Base-by-base conservation (phyloP, 2,113 vertebrate genomes). In the Sterna hirundo region DNA sequence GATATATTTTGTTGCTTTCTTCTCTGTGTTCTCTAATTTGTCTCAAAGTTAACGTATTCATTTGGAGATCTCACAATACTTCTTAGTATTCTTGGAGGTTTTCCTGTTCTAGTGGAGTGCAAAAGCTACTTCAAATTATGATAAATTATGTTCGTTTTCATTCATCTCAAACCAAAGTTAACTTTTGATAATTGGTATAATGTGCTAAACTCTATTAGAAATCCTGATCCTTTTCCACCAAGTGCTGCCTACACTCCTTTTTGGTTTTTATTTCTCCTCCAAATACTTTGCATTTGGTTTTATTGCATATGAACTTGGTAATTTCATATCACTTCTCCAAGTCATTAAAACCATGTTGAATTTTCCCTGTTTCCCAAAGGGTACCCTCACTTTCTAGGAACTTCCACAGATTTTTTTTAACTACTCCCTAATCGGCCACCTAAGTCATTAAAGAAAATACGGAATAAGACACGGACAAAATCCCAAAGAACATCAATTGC, bases 41-140 rank as follows among this genome's bases (percentile, higher is more conserved):
- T 15, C 57, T 71, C 2, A 0, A 79, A 57, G 20, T 72, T 51
- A 71, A 4, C 3, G 5, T 40, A 74, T 61, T 79, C 1, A 0
- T 49, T 64, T 69, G 36, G 42, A 46, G 20, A 5, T 20, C 14
- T 49, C 13, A 58, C 3, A 44, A 30, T 38, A 57, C 11, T 89
- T 36, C 5, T 23, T 55, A 62, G n/a, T 29, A 26, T 61, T 69
- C 19, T 68, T 74, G 22, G 32, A 66, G 23, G 11, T 42, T 36
- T 69, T 49, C 22, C 12, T 72, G 26, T 69, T 61, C 6, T 7
- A 42, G 23, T 65, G 47, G 5, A 75, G 16, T 57, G 25, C 34
- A 52, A 64, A 23, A 32, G 5, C 20, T 58, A 22, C 18, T 70
- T 58, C 34, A 36, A 58, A 65, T 71, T 70, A 29, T 34, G 9